Evolutionary conservation across 2,113 vertebrate species (phyloP).

Genomic region (Willisornis vidua): DNA sequence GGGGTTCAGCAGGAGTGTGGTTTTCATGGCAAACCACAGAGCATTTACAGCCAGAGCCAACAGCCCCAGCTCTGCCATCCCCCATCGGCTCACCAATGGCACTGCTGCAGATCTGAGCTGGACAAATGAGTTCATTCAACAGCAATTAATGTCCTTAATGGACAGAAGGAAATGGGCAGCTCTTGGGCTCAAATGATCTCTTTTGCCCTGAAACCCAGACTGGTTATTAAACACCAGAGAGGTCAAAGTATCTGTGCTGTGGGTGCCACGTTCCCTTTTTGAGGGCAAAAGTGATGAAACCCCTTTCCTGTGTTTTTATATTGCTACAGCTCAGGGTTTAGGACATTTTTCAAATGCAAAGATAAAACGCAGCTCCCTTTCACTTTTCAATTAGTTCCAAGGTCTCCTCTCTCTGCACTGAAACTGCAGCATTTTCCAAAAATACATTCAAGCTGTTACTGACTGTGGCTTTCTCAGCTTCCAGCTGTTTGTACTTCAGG

Average conservation of each 20-base stretch:
- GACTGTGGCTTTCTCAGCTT: neutral
- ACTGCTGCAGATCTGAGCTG: neutral
- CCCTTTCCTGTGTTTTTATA: neutral
- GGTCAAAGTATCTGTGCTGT: neutral
- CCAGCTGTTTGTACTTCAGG: neutral
- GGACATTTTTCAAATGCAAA: neutral
- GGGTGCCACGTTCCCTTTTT: neutral
- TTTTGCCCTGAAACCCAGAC: neutral
- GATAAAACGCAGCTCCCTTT: neutral
- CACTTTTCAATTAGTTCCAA: neutral
- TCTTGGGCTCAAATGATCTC: neutral
- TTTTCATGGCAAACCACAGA: neutral
- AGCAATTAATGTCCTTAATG: neutral
- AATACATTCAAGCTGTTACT: neutral
- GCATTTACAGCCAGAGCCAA: neutral
- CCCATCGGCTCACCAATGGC: neutral
- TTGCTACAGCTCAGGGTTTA: neutral
- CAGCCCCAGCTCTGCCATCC: neutral
- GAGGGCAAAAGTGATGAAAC: neutral
- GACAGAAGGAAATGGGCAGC: neutral
- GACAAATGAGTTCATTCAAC: neutral
- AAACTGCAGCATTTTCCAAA: neutral
- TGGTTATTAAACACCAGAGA: neutral
- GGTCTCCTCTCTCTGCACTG: neutral
- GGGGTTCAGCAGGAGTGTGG: rapidly evolving